These are phyloP conservation scores for Todiramphus saurophagus DNA, from an alignment of 2,113 vertebrate species.

Conservation along the genomic window DNA sequence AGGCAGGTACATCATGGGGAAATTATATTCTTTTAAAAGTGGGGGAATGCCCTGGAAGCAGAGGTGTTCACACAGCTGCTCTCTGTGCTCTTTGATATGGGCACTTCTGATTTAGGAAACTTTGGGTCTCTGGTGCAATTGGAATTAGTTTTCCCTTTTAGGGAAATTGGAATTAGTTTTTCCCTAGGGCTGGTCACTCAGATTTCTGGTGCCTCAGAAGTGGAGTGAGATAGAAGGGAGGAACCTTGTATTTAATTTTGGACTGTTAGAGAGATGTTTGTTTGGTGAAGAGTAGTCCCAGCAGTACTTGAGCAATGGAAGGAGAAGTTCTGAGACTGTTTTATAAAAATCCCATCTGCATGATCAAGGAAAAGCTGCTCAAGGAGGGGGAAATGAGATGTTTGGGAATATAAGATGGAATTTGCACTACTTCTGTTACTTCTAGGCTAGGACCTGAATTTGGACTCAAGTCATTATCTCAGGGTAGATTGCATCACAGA, in stretches of 20 bases:
- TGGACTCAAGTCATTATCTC: not conserved
- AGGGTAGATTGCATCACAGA: not conserved
- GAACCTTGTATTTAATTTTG: not conserved
- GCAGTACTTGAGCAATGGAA: not conserved
- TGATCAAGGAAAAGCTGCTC: not conserved
- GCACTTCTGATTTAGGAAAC: not conserved
- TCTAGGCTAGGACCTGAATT: not conserved
- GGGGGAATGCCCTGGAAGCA: not conserved
- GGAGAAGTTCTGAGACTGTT: not conserved
- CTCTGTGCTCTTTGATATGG: not conserved
- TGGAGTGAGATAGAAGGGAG: not conserved
- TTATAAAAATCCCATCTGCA: not conserved
- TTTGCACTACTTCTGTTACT: not conserved
- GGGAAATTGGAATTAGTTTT: not conserved
- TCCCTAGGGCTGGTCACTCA: not conserved
- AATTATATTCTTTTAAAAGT: not conserved
- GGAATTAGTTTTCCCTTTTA: not conserved
- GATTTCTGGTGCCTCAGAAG: not conserved
- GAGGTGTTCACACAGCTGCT: not conserved
- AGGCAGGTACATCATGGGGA: not conserved
- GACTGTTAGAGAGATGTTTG: not conserved
- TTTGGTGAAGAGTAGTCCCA: no score
- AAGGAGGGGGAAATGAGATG: no score
- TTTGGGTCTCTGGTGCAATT: accelerated
- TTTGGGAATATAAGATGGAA: not conserved